Base-by-base conservation (phyloP, 1,140 invertebrate genomes). In the Pemphigus obesinymphae region DNA sequence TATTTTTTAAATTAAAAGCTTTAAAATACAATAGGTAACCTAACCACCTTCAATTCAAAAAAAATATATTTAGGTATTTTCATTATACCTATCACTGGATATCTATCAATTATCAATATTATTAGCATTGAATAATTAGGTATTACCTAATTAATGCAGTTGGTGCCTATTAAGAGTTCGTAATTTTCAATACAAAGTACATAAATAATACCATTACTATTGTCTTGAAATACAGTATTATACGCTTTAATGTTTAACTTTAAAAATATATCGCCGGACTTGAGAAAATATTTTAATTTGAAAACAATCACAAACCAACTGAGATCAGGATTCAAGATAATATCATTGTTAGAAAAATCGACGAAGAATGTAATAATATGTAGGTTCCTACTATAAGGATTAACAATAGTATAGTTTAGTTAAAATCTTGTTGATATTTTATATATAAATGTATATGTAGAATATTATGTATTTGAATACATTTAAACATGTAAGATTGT, bases 271-370 rank as follows among this genome's bases (percentile, higher is more conserved):
- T 2, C 2, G 26, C 8, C 7, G 17, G 40, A 72, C 29, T 43
- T 4, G 43, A 11, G 20, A 45, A 72, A 43, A 72, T 43, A 43
- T 72, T 72, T 72, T 72, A 72, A 72, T 72, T 72, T 45, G 15
- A 43, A 29, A 48, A 72, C 10, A 72, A 72, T 6, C 13, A 20
- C n/a, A n/a, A n/a, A n/a, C n/a, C n/a, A n/a, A n/a, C n/a, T n/a
- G 23, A 72, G 40, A 72, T 72, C 68, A 45, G 48, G 68, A 72
- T n/a, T n/a, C n/a, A n/a, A n/a, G n/a, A n/a, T n/a, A n/a, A n/a
- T 45, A 45, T 31, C 43, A 17, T 72, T 72, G 68, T 72, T n/a
- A 13, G 43, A 10, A 72, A 2, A 72, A 72, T 13, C 37, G 23
- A 6, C 26, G 20, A 40, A 72, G 40, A 45, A 68, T 68, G 63